Conservation (phyloP, 64 coral and sea anemone genomes). For the Montipora foliosa region DNA sequence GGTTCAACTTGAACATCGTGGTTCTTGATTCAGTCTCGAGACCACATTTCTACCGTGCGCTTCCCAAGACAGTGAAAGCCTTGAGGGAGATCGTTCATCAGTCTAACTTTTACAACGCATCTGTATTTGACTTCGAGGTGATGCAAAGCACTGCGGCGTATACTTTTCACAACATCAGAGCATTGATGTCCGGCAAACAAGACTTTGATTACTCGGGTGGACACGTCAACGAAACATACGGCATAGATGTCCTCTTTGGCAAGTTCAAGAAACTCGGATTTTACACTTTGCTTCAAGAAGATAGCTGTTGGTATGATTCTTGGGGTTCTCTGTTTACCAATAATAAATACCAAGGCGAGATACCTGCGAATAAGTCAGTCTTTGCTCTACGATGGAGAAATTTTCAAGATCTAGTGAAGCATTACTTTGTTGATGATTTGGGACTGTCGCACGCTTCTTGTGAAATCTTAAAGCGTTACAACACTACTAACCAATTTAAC, state of each 20-base stretch:
- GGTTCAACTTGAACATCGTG: constrained; percentile 75
- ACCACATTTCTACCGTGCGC: constrained; percentile 73
- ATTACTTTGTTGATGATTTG: constrained; percentile 74
- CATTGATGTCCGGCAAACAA: constrained; percentile 59
- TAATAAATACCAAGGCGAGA: constrained; percentile 44
- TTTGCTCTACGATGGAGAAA: constrained; percentile 71
- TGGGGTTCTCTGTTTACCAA: constrained; percentile 69
- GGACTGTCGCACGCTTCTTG: constrained; percentile 84
- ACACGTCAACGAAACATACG: constrained; percentile 38
- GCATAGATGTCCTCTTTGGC: constrained; percentile 58
- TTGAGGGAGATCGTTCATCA: constrained; percentile 51
- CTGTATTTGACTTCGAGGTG: constrained; percentile 78
- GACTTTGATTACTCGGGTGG: constrained; percentile 23
- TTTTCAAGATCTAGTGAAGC: constrained; percentile 44
- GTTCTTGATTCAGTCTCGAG: constrained; percentile 79
- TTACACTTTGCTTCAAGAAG: constrained; percentile 77
- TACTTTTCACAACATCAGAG: constrained; percentile 59
- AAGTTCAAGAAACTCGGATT: constrained; percentile 62
- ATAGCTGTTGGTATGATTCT: constrained; percentile 82
- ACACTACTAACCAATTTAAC: constrained; percentile 84
- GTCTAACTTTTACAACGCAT: constrained; percentile 6
- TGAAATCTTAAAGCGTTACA: constrained; percentile 76
- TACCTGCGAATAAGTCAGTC: constrained; percentile 40
- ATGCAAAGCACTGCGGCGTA: constrained; percentile 74
- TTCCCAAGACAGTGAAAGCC: constrained; percentile 50